Conservation (phyloP, 2,797 vertebrate species). For the Lithobates pipiens region DNA sequence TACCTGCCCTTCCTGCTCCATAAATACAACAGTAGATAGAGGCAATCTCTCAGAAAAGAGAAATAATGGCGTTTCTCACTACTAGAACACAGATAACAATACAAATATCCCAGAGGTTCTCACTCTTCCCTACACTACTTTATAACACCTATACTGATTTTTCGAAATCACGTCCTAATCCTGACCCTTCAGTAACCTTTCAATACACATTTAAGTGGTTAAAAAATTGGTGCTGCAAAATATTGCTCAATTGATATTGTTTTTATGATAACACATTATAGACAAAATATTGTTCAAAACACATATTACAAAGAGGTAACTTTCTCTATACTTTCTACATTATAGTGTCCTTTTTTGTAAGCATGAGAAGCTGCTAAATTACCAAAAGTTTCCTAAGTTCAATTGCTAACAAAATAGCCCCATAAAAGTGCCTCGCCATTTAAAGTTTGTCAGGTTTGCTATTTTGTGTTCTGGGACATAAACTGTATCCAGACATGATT, state of each 20-base stretch:
- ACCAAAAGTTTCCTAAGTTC: not conserved
- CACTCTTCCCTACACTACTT: too few species aligned
- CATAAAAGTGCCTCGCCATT: slow-evolving; percentile 18
- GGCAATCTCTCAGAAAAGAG: too few species aligned
- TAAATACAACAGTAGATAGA: too few species aligned
- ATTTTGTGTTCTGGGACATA: slow-evolving; percentile 61
- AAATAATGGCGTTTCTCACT: too few species aligned
- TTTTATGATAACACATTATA: not conserved
- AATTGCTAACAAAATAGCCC: slow-evolving; percentile 28
- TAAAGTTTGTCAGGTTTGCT: slow-evolving; percentile 20
- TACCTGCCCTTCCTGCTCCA: too few species aligned
- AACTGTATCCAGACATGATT: not conserved
- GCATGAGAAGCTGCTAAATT: not conserved
- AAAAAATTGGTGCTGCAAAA: not conserved
- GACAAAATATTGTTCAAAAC: not conserved
- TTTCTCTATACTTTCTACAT: not conserved
- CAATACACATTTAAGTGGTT: too few species aligned
- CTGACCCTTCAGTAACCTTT: too few species aligned
- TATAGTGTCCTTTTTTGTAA: not conserved
- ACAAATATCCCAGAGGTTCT: too few species aligned
- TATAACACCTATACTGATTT: too few species aligned
- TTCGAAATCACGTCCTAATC: too few species aligned
- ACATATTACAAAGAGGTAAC: not conserved
- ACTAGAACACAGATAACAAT: too few species aligned
- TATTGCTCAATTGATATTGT: not conserved